Conservation (phyloP, 1,140 invertebrate genomes). For the Aphelenchoides fujianensis region DNA sequence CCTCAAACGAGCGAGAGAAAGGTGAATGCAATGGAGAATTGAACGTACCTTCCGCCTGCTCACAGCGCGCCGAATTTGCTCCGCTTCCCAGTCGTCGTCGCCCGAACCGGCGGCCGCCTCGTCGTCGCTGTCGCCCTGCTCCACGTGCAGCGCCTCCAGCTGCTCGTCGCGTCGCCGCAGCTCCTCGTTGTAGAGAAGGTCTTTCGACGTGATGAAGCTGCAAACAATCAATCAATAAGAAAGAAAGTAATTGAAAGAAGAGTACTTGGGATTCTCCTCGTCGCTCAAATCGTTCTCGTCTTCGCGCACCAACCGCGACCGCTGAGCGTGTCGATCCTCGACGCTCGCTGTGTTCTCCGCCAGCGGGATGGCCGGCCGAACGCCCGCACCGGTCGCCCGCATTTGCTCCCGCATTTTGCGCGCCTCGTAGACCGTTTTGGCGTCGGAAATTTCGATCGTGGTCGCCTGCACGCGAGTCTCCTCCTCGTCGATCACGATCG, state of each 20-base stretch:
- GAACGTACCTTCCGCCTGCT: conserved; percentile 38
- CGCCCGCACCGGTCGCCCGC: conserved; percentile 24
- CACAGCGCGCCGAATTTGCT: conserved; percentile 50
- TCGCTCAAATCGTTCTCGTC: conserved; percentile 53
- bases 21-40: conserved; percentile 23
- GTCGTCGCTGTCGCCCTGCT: conserved; percentile 44
- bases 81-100: conserved; percentile 35
- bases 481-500: not conserved
- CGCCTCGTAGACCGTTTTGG: conserved; percentile 51
- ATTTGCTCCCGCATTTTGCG: conserved; percentile 42
- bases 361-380: not conserved
- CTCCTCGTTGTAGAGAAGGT: conserved; percentile 40
- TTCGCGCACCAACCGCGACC: conserved; percentile 43
- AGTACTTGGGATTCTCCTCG: conserved; percentile 32
- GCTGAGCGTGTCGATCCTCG: conserved; percentile 17
- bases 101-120: conserved; percentile 9
- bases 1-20: conserved; percentile 30
- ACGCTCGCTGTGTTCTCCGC: conserved; percentile 36
- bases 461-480: conserved; percentile 19
- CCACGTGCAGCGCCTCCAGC: conserved; percentile 33
- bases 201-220: conserved; percentile 46
- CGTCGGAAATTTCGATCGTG: conserved; percentile 42
- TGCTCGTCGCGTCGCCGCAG: conserved; percentile 42
- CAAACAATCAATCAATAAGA: conserved; percentile 27
- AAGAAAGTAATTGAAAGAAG: conserved; percentile 10